phyloP scores from a whole-genome alignment of 2,797 vertebrate genomes.

The Picus viridis region DNA sequence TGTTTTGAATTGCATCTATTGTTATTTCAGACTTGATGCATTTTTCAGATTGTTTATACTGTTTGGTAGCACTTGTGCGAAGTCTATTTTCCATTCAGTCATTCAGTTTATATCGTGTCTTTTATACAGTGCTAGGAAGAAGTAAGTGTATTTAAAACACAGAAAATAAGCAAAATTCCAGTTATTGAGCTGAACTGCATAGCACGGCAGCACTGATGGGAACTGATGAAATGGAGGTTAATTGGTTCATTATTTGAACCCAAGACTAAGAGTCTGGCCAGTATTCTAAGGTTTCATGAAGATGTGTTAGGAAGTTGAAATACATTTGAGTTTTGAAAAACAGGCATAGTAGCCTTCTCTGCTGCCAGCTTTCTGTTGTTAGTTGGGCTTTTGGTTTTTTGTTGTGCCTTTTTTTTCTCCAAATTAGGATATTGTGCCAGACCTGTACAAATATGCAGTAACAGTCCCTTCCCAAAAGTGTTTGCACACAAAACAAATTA shows the following conservation, averaged over 20 bases:
- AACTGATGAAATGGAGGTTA: background rate
- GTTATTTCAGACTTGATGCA: background rate
- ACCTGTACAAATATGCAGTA: background rate
- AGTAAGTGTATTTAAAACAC: background rate
- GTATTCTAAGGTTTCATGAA: background rate
- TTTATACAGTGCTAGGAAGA: background rate
- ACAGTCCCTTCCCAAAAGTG: background rate
- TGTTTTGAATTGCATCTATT: background rate
- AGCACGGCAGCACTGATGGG: background rate
- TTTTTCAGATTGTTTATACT: background rate
- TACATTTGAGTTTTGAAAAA: background rate
- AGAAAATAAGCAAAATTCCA: background rate
- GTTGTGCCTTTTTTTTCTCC: background rate
- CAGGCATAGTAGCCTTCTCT: background rate
- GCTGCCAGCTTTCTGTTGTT: background rate
- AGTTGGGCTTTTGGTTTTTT: too few relatives aligned
- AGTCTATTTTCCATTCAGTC: background rate
- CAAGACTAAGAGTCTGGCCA: background rate
- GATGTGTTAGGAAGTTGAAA: background rate
- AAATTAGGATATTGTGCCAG: background rate
- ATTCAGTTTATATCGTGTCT: background rate
- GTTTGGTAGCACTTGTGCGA: background rate
- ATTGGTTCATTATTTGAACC: background rate
- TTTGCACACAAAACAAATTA: background rate
- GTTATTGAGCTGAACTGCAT: background rate